Conservation (phyloP, 92 coral and sea anemone species). For the Bergia puertoricense region DNA sequence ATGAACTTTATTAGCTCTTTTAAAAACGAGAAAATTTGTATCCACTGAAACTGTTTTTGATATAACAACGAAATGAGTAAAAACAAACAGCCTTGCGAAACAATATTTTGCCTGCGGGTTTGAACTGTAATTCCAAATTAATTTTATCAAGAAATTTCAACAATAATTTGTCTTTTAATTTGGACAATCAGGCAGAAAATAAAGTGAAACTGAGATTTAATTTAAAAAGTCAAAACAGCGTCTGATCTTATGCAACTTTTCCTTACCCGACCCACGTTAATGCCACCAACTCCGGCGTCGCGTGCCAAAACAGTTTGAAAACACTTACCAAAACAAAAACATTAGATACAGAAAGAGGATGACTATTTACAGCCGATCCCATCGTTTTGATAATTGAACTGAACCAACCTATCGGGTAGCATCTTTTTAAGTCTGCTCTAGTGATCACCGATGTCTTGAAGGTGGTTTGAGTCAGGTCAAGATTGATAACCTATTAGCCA, state of each 20-base stretch:
- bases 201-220: neutral
- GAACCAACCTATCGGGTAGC: neutral
- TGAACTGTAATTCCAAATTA: too few relatives aligned
- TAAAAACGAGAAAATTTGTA: too few relatives aligned
- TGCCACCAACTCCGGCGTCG: neutral
- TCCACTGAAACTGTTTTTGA: too few relatives aligned
- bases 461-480: neutral
- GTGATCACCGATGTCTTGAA: neutral
- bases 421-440: neutral
- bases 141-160: too few relatives aligned
- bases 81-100: too few relatives aligned
- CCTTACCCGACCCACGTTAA: neutral
- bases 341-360: neutral
- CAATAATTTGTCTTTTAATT: too few relatives aligned
- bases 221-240: neutral
- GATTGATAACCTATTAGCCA: neutral
- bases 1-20: too few relatives aligned
- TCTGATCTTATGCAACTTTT: slow-evolving; percentile 2
- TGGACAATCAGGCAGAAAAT: neutral
- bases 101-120: too few relatives aligned
- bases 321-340: slow-evolving; percentile 7
- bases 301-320: slow-evolving; percentile 42
- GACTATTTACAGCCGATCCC: neutral
- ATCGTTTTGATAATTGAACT: neutral
- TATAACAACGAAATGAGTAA: too few relatives aligned